phyloP scores from a whole-genome alignment of 2,888 invertebrate genomes.

The Thelaira solivaga region DNA sequence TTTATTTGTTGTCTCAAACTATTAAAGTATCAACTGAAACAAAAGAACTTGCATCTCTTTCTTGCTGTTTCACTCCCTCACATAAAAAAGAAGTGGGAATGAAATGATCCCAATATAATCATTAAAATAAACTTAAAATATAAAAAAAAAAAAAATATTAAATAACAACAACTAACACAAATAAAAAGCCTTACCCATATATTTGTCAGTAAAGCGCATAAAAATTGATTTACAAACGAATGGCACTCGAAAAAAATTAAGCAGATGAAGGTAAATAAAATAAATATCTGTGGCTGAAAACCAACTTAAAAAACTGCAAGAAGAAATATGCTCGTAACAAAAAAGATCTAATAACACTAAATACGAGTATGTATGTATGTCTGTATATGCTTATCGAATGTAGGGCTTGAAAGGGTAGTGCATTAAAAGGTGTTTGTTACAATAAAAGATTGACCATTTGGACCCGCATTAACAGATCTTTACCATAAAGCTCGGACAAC shows the following conservation, averaged over 20 bases:
- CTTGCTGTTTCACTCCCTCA: background rate
- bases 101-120: slow-evolving; percentile 65
- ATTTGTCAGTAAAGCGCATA: slow-evolving; percentile 72
- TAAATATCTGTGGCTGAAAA: slow-evolving; percentile 35
- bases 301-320: slow-evolving; percentile 7
- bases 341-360: slow-evolving; percentile 31
- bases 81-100: slow-evolving; percentile 35
- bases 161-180: slow-evolving; percentile 30
- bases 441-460: too few species aligned
- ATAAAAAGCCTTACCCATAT: slow-evolving; percentile 71
- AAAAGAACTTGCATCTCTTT: slow-evolving; percentile 18
- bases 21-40: slow-evolving; percentile 4
- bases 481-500: too few species aligned
- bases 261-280: slow-evolving; percentile 23
- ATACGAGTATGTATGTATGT: too few species aligned
- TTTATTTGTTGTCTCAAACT: slow-evolving; percentile 8
- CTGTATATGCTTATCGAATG: background rate
- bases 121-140: slow-evolving; percentile 30
- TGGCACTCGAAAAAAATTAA: slow-evolving; percentile 33
- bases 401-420: slow-evolving; percentile 6
- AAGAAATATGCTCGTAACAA: background rate
- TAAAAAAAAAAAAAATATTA: slow-evolving; percentile 29
- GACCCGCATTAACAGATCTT: too few species aligned
- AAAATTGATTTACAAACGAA: slow-evolving; percentile 72
- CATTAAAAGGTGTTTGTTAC: background rate